phyloP scores from a whole-genome alignment of 2,113 vertebrate species.

The Lipophrys pholis region DNA sequence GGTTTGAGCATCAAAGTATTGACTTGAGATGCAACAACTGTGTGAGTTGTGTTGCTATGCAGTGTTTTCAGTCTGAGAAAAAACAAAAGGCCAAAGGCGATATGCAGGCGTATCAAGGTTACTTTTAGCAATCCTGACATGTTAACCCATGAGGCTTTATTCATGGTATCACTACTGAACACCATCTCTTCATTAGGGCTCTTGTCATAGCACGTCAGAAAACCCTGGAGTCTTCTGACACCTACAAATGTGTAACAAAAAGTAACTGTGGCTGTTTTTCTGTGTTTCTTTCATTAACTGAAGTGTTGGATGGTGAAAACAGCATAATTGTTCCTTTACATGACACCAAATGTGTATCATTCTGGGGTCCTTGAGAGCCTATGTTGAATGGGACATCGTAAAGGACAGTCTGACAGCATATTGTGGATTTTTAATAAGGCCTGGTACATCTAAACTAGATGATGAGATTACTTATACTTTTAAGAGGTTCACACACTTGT shows the following conservation, averaged over 20 bases:
- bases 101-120: neutral
- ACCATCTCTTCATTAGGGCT: neutral
- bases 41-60: neutral
- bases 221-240: neutral
- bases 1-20: neutral
- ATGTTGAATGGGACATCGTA: conserved; percentile 1
- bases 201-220: neutral
- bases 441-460: neutral
- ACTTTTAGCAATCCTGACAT: neutral
- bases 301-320: neutral
- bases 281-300: neutral
- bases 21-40: neutral
- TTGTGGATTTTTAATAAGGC: conserved; percentile 21
- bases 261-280: neutral
- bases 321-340: neutral
- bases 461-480: conserved; percentile 38
- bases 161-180: neutral
- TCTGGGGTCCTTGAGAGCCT: conserved; percentile 6
- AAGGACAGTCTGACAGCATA: conserved; percentile 11
- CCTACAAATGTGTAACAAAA: neutral
- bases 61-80: neutral
- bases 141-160: neutral
- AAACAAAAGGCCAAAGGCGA: neutral
- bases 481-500: conserved; percentile 5
- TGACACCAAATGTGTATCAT: neutral